Evolutionary conservation across 2,888 invertebrate genomes (phyloP).

Genomic region (Smittia aterrima): DNA sequence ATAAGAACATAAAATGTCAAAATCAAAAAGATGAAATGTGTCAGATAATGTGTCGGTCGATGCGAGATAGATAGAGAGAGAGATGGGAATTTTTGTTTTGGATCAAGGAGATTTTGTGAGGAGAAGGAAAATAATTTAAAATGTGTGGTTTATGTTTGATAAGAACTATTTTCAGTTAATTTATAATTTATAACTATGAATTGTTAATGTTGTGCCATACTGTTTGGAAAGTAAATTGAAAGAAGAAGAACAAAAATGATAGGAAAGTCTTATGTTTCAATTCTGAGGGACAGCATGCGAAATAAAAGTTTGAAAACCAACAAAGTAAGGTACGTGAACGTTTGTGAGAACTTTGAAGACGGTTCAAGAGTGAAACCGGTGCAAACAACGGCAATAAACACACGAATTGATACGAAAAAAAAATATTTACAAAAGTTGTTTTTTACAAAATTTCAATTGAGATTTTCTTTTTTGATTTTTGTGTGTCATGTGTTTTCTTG

Average conservation of each 20-base stretch:
- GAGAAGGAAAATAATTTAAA: too few relatives aligned
- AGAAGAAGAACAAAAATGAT: neutral
- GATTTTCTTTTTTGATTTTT: neutral
- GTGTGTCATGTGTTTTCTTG: neutral
- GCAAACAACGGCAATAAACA: constrained; percentile 9
- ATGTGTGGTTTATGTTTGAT: too few relatives aligned
- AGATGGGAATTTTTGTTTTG: neutral
- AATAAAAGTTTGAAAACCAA: constrained; percentile 33
- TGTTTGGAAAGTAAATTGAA: constrained; percentile 16
- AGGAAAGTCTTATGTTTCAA: neutral
- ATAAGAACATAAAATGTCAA: constrained; percentile 17
- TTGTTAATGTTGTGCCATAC: constrained; percentile 36
- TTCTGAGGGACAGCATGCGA: constrained; percentile 27
- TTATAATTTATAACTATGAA: neutral
- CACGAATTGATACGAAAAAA: neutral
- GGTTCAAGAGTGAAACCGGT: neutral
- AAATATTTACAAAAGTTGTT: constrained; percentile 31
- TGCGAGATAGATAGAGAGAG: neutral
- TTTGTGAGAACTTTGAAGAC: constrained; percentile 3
- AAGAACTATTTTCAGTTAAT: too few relatives aligned
- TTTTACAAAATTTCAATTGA: neutral
- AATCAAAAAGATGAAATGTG: constrained; percentile 6
- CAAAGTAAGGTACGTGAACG: neutral
- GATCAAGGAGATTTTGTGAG: too few relatives aligned
- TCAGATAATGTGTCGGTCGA: neutral